These are phyloP conservation scores for Myopa testacea DNA, from an alignment of 2,888 invertebrate species.

Conservation along the genomic window DNA sequence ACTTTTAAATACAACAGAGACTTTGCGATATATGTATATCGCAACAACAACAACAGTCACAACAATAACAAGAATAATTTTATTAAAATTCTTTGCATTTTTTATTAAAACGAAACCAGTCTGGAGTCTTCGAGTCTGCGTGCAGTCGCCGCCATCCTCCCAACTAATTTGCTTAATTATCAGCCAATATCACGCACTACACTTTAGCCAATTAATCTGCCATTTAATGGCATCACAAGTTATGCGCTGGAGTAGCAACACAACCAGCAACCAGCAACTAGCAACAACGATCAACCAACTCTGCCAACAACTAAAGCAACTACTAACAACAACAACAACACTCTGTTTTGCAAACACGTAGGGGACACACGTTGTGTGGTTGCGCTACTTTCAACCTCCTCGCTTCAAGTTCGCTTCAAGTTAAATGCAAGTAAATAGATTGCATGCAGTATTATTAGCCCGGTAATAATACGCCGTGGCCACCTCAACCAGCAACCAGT, in stretches of 20 bases:
- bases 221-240: conserved; percentile 41
- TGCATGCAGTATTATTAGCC: conserved; percentile 35
- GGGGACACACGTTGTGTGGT: neutral
- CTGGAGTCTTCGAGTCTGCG: neutral
- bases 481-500: conserved; percentile 30
- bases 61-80: too few relatives aligned
- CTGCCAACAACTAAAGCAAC: neutral
- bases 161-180: conserved; percentile 59
- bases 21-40: too few relatives aligned
- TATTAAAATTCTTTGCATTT: too few relatives aligned
- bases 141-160: conserved; percentile 18
- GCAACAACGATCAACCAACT: neutral
- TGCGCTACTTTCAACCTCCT: neutral
- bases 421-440: conserved; percentile 34
- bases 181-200: conserved; percentile 63
- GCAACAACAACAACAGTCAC: too few relatives aligned
- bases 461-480: conserved; percentile 31
- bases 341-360: neutral
- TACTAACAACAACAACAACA: neutral
- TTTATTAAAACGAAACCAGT: too few relatives aligned
- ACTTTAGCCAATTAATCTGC: conserved; percentile 60
- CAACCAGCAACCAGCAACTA: conserved; percentile 1
- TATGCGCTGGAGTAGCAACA: conserved; percentile 5
- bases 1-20: too few relatives aligned
- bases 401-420: conserved; percentile 11